Percentiles rank a stretch among this genome's conserved stretches.
Conservation (phyloP, 2,888 invertebrate genomes). For the Imbricaverruca yamaguchii region DNA sequence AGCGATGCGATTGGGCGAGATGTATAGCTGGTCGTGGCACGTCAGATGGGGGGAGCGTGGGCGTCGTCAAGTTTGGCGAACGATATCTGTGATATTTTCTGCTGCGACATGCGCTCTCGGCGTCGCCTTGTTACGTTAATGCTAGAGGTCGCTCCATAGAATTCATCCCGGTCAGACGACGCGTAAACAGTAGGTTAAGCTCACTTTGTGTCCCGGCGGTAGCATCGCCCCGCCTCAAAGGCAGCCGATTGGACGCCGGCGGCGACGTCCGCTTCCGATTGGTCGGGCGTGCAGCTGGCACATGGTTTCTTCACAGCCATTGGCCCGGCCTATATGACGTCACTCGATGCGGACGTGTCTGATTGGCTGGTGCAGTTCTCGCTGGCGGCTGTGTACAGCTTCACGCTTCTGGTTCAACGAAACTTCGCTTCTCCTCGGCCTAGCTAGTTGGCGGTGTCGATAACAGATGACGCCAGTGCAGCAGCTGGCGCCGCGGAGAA, state of each 20-base stretch:
- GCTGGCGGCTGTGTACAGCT: not conserved
- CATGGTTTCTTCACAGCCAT: not conserved
- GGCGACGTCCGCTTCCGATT: not conserved
- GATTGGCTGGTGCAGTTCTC: not conserved
- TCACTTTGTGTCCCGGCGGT: not conserved
- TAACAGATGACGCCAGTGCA: not conserved
- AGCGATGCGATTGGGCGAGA: too few relatives aligned
- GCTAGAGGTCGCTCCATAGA: not conserved
- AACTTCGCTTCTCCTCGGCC: not conserved
- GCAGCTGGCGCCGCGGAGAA: not conserved
- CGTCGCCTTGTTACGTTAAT: not conserved
- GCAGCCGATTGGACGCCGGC: not conserved
- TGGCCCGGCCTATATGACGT: not conserved
- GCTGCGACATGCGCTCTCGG: not conserved
- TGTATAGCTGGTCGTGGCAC: too few relatives aligned
- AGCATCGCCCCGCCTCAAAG: not conserved
- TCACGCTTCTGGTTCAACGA: not conserved
- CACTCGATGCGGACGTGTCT: not conserved
- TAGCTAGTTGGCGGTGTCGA: not conserved
- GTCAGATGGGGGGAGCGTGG: too few relatives aligned
- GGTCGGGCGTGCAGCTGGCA: not conserved
- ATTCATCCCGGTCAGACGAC: not conserved
- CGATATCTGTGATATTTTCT: slow-evolving; percentile 10
- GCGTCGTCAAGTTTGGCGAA: not conserved
- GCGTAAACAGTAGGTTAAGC: not conserved